Evolutionary conservation across 2,113 vertebrate genomes (phyloP), one percentile per base, ranked within the genome.

Genomic region (Odocoileus virginianus): DNA sequence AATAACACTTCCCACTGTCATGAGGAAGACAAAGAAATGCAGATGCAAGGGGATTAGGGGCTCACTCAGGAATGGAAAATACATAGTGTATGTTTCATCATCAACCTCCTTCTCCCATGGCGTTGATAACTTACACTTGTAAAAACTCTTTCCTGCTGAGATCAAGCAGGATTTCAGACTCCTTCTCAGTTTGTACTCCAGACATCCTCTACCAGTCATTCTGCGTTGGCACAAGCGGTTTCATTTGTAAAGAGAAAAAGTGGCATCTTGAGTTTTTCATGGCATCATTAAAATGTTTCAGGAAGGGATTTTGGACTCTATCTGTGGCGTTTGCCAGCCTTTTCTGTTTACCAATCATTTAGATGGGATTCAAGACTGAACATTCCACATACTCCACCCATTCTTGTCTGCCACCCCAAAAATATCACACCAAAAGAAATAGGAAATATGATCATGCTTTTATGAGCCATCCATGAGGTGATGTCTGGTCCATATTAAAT

Each of bases 401-500:
- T 89, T 50, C 58, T 87, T 96, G 25, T 93, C 60, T 82, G 30
- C 57, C 36, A 74, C 64, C 55, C 67, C 79, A 13, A 94, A 97
- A 96, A 95, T 83, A 79, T 67, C 79, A 78, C 58, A 52, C 91
- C 67, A 36, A 47, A 89, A 82, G 54, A 97, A 94, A 81, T 90
- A 55, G 81, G 87, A 96, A 97, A 67, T 81, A 52, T 85, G 90
- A 94, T n/a, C 47, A 27, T 92, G 57, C 82, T 82, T 96, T 93
- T 74, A 85, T 89, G 84, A 97, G 86, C 93, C 64, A 94, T 87
- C 78, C 76, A 84, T 89, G 92, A 92, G 96, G 87, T 82, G 84
- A 94, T 96, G 91, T 96, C 95, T 97, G 50, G 90, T 90, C 43
- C 81, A 78, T 82, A 88, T 87, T 95, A 97, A 97, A 86, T 96